Percentiles rank a stretch among this genome's conserved stretches.
Conservation (phyloP, 2,888 invertebrate genomes). For the Margaritifera margaritifera region DNA sequence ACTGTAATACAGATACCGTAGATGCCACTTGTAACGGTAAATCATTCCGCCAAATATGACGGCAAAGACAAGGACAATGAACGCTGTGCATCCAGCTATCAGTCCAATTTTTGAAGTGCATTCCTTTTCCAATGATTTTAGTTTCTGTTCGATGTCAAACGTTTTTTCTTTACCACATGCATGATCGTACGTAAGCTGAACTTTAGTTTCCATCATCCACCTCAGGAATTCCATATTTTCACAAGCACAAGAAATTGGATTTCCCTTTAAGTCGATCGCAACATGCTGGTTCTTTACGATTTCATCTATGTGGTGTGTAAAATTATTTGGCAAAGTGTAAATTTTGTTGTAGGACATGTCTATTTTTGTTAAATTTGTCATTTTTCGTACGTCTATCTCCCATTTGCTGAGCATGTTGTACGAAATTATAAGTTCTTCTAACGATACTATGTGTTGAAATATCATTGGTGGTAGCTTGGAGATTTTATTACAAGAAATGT, state of each 20-base stretch:
- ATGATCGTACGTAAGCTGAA: slow-evolving; percentile 10
- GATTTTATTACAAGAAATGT: slow-evolving; percentile 22
- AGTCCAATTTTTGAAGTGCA: slow-evolving; percentile 15
- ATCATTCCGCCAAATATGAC: slow-evolving; percentile 10
- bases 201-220: slow-evolving; percentile 22
- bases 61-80: slow-evolving; percentile 11
- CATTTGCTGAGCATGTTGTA: slow-evolving; percentile 17
- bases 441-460: slow-evolving; percentile 8
- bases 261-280: slow-evolving; percentile 11
- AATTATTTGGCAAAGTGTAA: background rate
- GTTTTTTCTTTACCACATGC: background rate
- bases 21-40: slow-evolving; percentile 26
- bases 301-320: slow-evolving; percentile 3
- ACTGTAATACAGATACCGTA: slow-evolving; percentile 30
- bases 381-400: slow-evolving; percentile 14
- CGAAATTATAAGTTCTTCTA: slow-evolving; percentile 16
- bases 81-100: slow-evolving; percentile 4
- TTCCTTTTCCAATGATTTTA: slow-evolving; percentile 5
- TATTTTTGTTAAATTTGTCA: slow-evolving; percentile 13
- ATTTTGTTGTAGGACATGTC: slow-evolving; percentile 21
- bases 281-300: background rate
- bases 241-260: slow-evolving; percentile 23
- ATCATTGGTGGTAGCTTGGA: slow-evolving; percentile 15
- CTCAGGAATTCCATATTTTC: slow-evolving; percentile 15
- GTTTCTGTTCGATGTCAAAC: background rate